Percentiles rank a stretch among this genome's conserved stretches.
Evolutionary conservation across 2,113 vertebrate species (phyloP).

Genomic region (Corvus moneduloides): DNA sequence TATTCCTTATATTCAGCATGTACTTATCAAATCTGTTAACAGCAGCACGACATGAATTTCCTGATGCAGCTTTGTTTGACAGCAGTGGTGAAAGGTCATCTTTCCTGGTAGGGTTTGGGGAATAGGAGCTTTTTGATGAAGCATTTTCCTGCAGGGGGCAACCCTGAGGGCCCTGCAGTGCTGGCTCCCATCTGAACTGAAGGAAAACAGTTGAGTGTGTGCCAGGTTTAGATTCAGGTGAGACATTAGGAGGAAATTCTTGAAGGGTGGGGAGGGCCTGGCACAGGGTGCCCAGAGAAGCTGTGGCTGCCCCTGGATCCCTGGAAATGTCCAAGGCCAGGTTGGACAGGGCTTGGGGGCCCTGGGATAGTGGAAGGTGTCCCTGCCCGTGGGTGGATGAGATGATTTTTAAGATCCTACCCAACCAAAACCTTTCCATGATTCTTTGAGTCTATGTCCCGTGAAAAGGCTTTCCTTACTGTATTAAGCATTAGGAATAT

Average conservation of each 20-base stretch:
- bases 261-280: background rate
- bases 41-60: background rate
- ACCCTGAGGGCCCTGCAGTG: rapidly evolving
- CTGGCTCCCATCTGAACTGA: background rate
- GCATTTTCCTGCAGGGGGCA: rapidly evolving
- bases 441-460: background rate
- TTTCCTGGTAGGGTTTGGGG: background rate
- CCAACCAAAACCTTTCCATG: background rate
- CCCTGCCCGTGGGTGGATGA: too few relatives aligned
- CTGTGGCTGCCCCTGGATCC: background rate
- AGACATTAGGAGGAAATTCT: background rate
- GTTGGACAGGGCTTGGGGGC: rapidly evolving
- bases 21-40: background rate
- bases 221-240: background rate
- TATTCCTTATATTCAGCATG: background rate
- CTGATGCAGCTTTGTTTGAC: background rate
- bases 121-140: background rate
- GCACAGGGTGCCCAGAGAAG: background rate
- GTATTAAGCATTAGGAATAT: rapidly evolving
- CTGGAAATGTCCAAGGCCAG: background rate
- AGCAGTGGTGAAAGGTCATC: background rate
- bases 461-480: background rate
- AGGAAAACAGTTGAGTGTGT: rapidly evolving
- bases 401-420: background rate
- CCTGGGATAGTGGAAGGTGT: background rate